Evolutionary conservation across 2,888 invertebrate genomes (phyloP).

Genomic region (Pheosia tremula): DNA sequence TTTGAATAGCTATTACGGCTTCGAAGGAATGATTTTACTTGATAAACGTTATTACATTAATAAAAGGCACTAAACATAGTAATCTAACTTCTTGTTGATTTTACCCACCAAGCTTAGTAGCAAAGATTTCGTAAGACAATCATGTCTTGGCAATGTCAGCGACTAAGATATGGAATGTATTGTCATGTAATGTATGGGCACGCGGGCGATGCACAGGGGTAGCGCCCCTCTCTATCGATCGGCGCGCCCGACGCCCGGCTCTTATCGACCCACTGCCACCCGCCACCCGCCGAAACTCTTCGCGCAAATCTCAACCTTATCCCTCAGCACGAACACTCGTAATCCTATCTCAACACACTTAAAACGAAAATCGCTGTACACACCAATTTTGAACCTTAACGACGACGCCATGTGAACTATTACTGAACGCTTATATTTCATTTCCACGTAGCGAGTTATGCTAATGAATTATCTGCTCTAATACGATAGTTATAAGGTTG

Average conservation of each 20-base stretch:
- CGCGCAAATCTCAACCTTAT: constrained; percentile 72
- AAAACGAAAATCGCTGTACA: constrained; percentile 42
- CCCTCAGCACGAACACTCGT: constrained; percentile 46
- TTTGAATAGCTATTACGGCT: too few relatives aligned
- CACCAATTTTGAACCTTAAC: constrained; percentile 69
- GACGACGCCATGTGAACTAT: constrained; percentile 62
- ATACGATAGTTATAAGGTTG: constrained; percentile 63
- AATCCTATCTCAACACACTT: constrained; percentile 34
- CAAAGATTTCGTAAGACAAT: constrained; percentile 29
- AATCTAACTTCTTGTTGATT: background rate
- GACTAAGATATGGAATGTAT: constrained; percentile 53
- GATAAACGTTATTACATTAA: too few relatives aligned
- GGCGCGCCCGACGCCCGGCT: constrained; percentile 64
- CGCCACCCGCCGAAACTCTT: constrained; percentile 44
- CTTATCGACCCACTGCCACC: constrained; percentile 75
- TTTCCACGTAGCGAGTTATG: constrained; percentile 44
- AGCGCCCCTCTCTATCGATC: constrained; percentile 74
- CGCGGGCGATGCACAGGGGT: constrained; percentile 57
- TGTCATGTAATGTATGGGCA: constrained; percentile 61
- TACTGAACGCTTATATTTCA: constrained; percentile 54
- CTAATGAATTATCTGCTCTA: constrained; percentile 75
- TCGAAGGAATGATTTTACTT: too few relatives aligned
- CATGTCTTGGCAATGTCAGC: constrained; percentile 47
- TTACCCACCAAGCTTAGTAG: background rate
- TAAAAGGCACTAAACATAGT: too few relatives aligned